A percentile compares a stretch with the other conserved stretches of the same genome.
phyloP scores from a whole-genome alignment of 2,797 vertebrate species.

The Sebastes kiyomatsui region DNA sequence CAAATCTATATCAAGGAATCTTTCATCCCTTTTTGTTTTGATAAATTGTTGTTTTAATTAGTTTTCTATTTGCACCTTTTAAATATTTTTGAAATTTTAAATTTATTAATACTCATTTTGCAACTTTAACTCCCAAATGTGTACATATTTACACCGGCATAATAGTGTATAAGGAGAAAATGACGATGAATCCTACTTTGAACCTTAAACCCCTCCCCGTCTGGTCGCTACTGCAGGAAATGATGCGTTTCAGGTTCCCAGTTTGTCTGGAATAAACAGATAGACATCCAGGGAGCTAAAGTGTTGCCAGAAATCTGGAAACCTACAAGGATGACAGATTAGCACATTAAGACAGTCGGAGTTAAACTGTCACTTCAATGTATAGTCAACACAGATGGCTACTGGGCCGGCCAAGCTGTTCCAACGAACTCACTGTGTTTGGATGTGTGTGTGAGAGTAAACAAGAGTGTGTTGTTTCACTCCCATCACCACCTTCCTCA shows the following conservation, averaged over 20 bases:
- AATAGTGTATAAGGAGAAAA: neutral
- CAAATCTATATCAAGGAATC: neutral
- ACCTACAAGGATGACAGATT: conserved; percentile 28
- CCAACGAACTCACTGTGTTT: neutral
- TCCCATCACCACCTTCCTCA: neutral
- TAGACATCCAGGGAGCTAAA: neutral
- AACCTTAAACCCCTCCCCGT: neutral
- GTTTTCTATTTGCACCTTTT: too few species aligned
- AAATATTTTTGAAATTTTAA: neutral
- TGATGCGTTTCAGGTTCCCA: neutral
- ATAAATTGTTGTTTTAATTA: neutral
- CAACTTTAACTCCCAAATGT: neutral
- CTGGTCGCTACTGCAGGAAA: neutral
- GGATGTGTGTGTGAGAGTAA: neutral
- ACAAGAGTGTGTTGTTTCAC: neutral
- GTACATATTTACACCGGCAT: too few species aligned
- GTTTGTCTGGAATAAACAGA: neutral
- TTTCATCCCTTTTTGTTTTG: neutral
- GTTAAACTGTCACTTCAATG: conserved; percentile 50
- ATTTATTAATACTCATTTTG: neutral
- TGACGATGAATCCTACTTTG: neutral
- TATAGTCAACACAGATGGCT: conserved; percentile 66
- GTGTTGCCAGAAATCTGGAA: conserved; percentile 13
- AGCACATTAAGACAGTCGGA: conserved; percentile 39
- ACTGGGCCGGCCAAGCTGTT: conserved; percentile 48